Base-by-base conservation (phyloP, 2,797 vertebrate genomes). In the Remorina albescens region DNA sequence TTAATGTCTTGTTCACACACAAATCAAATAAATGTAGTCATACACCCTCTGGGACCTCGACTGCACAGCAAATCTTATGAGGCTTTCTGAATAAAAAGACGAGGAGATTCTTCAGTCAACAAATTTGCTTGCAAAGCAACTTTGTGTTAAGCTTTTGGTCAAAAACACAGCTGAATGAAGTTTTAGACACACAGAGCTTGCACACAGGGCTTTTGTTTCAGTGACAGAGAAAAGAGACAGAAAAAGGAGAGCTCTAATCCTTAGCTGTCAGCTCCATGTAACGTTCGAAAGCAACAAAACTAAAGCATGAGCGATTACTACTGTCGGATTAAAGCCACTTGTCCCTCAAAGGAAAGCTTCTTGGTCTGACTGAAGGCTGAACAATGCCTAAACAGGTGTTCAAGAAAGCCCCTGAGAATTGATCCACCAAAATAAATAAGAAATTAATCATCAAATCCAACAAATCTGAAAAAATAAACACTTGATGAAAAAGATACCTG, bases 281-380 rank as follows among this genome's bases (percentile, higher is more conserved):
- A 30, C 36, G 16, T 66, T 73, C 6, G 28, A 41, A 23, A 46
- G 21, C 21, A 71, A 54, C 21, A 55, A 12, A 36, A 63, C 28
- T 37, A 2, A 28, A 41, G 51, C 70, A 65, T 32, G n/a, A 50
- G 44, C 58, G n/a, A 49, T 65, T 65, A 58, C n/a, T 25, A 32
- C 54, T 66, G 54, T 66, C 7, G 4, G 28, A 44, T 46, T 37
- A 74, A 74, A 70, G 49, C 47, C 37, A 21, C 47, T 26, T 13
- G 4, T 41, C 19, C 23, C 26, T 34, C 25, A 42, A n/a, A 34
- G 39, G 9, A 36, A 51, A 34, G 37, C 37, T 66, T 65, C 37
- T 34, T 25, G 8, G 11, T 47, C 41, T 18, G 13, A 55, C 21
- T 62, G 50, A 51, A 32, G 36, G 6, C n/a, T 54, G 15, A 19